phyloP scores from a whole-genome alignment of 2,797 vertebrate genomes.

The Discoglossus pictus region DNA sequence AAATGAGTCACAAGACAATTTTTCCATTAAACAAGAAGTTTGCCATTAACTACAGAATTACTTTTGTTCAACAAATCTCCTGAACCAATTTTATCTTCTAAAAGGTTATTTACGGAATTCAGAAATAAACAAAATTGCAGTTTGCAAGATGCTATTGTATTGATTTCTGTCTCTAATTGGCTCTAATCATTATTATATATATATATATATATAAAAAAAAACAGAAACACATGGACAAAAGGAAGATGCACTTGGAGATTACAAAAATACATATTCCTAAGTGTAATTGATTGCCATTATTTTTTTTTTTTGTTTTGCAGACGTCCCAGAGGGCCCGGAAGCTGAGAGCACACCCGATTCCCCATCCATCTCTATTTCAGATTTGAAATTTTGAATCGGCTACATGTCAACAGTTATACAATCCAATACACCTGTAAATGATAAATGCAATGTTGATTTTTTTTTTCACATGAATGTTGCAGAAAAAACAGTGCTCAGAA shows the following conservation, averaged over 20 bases:
- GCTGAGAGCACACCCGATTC: neutral
- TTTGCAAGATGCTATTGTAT: no score
- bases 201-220: no score
- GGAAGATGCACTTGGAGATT: neutral
- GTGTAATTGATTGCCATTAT: neutral
- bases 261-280: neutral
- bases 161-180: no score
- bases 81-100: no score
- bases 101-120: no score
- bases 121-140: no score
- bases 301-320: slow-evolving; percentile 8
- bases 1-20: no score
- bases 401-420: slow-evolving; percentile 9
- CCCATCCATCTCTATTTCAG: neutral
- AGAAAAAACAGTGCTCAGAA: slow-evolving; percentile 6
- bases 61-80: no score
- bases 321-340: neutral
- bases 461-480: slow-evolving; percentile 5
- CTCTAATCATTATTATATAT: no score
- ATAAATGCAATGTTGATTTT: slow-evolving; percentile 21
- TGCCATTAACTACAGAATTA: no score
- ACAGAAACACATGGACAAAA: neutral
- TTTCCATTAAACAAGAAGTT: no score
- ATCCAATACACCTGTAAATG: slow-evolving; percentile 5
- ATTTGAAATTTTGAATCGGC: slow-evolving; percentile 1